Evolutionary conservation across 2,888 invertebrate genomes (phyloP), one percentile per base, ranked within the genome.

Genomic region (Eumacrocentrus americanus): DNA sequence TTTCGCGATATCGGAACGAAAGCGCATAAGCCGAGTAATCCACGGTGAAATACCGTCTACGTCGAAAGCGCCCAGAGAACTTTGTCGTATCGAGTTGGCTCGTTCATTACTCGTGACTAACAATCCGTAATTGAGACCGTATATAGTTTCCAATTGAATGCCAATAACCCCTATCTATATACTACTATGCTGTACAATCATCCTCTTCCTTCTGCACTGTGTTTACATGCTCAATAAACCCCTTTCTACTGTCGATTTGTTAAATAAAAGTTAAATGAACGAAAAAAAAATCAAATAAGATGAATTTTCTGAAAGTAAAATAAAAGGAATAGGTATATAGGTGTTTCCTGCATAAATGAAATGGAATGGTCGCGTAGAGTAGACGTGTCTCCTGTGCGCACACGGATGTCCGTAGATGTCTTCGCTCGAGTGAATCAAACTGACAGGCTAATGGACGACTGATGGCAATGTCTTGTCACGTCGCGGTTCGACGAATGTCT

Each of bases 391-490:
- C 16, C 38, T 40, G 14, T 40, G 14, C 12, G 38, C n/a, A n/a
- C 37, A 56, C 48, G 53, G 51, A 53, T 60, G 50, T 55, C 42
- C 58, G 56, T 40, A 52, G 51, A 64, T 63, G 61, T 48, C 63
- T 62, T 56, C 55, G 58, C 61, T 61, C 60, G 56, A 65, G 61
- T 63, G 67, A 60, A 67, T 67, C 55, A 62, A 66, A 64, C 64
- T 65, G 67, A 67, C 65, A 70, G 71, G 69, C 68, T 79, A 79
- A 80, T 79, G 78, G 77, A 67, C 72, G 71, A 69, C 75, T 79
- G 79, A 80, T 80, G 79, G 79, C 75, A 70, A 79, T 79, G 74
- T 76, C 80, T 79, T 79, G 80, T 79, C 73, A 69, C 75, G 77
- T 79, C 72, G 74, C 74, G 76, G 76, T 72, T 76, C 74, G 75